Conservation (phyloP, 2,888 invertebrate species). For the Coecobrya sp. region DNA sequence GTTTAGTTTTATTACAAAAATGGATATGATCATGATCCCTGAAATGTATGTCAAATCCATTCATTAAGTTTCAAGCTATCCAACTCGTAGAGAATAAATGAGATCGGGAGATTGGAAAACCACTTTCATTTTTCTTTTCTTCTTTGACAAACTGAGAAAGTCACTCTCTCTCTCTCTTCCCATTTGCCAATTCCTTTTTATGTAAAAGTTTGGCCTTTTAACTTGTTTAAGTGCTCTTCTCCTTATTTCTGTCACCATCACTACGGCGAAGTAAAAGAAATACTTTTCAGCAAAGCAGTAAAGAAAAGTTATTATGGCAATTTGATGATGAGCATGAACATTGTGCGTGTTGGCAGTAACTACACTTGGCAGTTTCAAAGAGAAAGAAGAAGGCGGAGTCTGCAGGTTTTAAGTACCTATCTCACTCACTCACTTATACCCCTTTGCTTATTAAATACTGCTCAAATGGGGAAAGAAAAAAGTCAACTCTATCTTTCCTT, state of each 20-base stretch:
- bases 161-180: not conserved
- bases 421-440: too few species aligned
- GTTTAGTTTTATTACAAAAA: slow-evolving; percentile 3
- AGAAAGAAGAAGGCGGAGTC: too few species aligned
- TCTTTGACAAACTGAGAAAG: slow-evolving; percentile 10
- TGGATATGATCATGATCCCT: not conserved
- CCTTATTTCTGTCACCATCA: not conserved
- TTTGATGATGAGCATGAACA: too few species aligned
- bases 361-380: too few species aligned
- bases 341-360: too few species aligned
- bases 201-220: slow-evolving; percentile 18
- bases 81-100: not conserved
- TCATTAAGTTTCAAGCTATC: not conserved
- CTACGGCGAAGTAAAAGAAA: too few species aligned
- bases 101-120: slow-evolving; percentile 16
- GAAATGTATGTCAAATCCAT: slow-evolving; percentile 5
- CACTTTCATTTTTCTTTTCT: not conserved
- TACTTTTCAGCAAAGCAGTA: too few species aligned
- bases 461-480: too few species aligned
- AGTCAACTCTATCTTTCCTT: too few species aligned
- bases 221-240: slow-evolving; percentile 11
- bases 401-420: too few species aligned
- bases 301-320: too few species aligned
- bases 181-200: slow-evolving; percentile 11
- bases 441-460: too few species aligned